Conservation (phyloP, 2,888 invertebrate species). For the Cephus rjabovi region DNA sequence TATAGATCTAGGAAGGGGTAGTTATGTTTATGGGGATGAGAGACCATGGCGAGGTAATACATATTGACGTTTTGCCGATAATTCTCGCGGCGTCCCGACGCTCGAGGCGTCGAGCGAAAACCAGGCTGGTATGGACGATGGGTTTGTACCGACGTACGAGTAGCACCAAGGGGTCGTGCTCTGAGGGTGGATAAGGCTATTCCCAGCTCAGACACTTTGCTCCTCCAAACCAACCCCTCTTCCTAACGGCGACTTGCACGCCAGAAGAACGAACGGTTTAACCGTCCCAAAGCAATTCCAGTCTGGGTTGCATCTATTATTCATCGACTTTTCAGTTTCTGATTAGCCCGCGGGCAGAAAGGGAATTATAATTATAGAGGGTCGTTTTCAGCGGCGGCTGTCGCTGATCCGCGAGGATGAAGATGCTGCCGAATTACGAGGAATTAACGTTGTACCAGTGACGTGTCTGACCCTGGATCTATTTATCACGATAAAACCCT, state of each 20-base stretch:
- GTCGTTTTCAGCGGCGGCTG: neutral
- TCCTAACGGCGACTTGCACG: slow-evolving; percentile 9
- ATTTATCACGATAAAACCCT: neutral
- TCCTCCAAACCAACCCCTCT: neutral
- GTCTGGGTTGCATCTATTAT: slow-evolving; percentile 4
- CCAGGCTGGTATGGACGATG: slow-evolving; percentile 12
- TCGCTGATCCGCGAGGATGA: neutral
- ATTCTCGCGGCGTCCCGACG: slow-evolving; percentile 47
- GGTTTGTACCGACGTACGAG: slow-evolving; percentile 1
- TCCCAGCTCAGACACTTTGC: slow-evolving; percentile 17
- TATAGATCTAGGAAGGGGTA: neutral
- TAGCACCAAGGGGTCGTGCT: neutral
- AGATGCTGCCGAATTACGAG: neutral
- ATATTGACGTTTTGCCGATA: slow-evolving; percentile 63
- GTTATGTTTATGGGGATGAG: slow-evolving; percentile 14
- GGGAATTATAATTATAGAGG: neutral
- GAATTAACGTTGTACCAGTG: neutral
- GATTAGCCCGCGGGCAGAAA: neutral
- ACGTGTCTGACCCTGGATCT: neutral
- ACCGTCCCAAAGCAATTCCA: slow-evolving; percentile 1
- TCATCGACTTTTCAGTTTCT: slow-evolving; percentile 7
- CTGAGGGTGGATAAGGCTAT: slow-evolving; percentile 2
- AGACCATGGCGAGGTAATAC: slow-evolving; percentile 44
- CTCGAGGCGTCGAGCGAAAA: slow-evolving; percentile 11
- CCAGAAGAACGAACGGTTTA: slow-evolving; percentile 9